phyloP scores from a whole-genome alignment of 2,113 vertebrate genomes.

The Paedocypris sp. region DNA sequence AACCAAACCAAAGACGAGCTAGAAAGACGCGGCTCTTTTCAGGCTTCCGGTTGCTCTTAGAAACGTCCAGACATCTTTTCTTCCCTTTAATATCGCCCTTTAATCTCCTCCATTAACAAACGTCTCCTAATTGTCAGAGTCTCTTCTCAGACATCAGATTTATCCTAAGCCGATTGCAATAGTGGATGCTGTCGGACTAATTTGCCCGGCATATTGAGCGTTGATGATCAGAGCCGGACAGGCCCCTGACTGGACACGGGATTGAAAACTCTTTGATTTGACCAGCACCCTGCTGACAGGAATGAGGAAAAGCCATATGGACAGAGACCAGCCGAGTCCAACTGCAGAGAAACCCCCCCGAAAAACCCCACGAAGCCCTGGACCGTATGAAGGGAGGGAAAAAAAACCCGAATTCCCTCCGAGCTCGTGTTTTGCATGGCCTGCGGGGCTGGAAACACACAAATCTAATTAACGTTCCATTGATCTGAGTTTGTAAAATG shows the following conservation, averaged over 20 bases:
- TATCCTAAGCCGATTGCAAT: constrained; percentile 56
- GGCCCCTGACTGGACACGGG: constrained; percentile 26
- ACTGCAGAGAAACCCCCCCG: constrained; percentile 16
- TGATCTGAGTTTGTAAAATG: constrained; percentile 7
- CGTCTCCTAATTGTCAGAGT: constrained; percentile 51
- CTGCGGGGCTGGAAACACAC: neutral
- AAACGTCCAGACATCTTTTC: neutral
- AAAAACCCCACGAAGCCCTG: constrained; percentile 13
- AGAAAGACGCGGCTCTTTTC: neutral
- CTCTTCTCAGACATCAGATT: constrained; percentile 55
- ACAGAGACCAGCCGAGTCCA: constrained; percentile 27
- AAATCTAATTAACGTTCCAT: constrained; percentile 4
- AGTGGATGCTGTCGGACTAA: constrained; percentile 41
- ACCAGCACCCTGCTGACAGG: constrained; percentile 48
- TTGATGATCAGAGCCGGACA: constrained; percentile 35
- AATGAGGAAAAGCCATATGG: constrained; percentile 53
- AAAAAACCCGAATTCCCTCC: constrained; percentile 12
- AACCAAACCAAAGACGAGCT: too few species aligned
- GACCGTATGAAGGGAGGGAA: neutral
- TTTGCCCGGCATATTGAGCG: constrained; percentile 39
- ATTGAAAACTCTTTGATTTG: constrained; percentile 36
- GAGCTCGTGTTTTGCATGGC: neutral
- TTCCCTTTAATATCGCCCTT: constrained; percentile 21
- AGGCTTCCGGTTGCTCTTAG: neutral
- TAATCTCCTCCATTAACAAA: constrained; percentile 61